Base-by-base conservation (phyloP, 2,113 vertebrate species). In the Progne subis region DNA sequence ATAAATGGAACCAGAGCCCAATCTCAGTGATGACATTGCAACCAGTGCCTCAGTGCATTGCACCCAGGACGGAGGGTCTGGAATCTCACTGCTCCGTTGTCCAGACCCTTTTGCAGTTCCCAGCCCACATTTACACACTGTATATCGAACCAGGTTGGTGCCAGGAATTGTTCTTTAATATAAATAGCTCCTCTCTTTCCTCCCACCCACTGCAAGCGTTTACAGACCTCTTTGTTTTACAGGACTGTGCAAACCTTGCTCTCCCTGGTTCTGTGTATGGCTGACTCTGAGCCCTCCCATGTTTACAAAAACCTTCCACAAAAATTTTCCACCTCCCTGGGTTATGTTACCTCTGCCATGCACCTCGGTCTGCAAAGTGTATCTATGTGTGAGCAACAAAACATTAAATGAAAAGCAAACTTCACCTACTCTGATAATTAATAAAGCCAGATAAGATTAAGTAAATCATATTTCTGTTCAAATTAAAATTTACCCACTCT, bases 371-470 rank as follows among this genome's bases (percentile, higher is more conserved):
- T 95, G 52, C 82, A 61, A 53, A 81, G 41, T 20, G 15, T 60
- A 86, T 78, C 76, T 90, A 2, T 60, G 47, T 52, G 55, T 77
- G 69, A 90, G 37, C 7, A 41, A 81, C 49, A 83, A 90, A 92
- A 86, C 37, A 46, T 81, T 80, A 88, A 94, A 88, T 50, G 77
- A 61, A 92, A 96, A 76, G 71, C 69, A 96, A 95, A 93, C 52
- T 88, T 86, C 29, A 43, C 69, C 72, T 86, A 53, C 18, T 71
- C 44, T 82, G 85, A 83, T 90, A 92, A 71, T 70, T 70, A 79
- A 46, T 64, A 88, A 88, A 95, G 61, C 31, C 53, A 93, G 86
- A 95, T 95, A 95, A 96, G 88, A 92, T 71, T 79, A 31, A 52
- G 43, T 67, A 82, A 93, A 88, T 41, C 39, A 34, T 41, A 65